phyloP scores from a whole-genome alignment of 2,797 vertebrate species.

The Manis crassicaudata region DNA sequence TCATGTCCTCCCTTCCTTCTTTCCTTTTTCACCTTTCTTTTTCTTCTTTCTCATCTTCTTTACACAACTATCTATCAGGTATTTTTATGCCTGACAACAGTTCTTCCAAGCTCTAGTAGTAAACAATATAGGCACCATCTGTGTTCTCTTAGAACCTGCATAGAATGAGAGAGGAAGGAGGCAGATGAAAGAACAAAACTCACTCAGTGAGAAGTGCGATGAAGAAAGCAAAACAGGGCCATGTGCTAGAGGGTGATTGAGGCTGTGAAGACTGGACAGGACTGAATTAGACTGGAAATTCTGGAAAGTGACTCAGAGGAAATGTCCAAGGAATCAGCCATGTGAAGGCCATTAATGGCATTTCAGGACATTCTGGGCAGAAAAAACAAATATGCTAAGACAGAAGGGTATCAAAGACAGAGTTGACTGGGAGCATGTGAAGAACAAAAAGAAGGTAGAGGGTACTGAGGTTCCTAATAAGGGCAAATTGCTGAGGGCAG shows the following conservation, averaged over 20 bases:
- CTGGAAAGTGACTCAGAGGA: background rate
- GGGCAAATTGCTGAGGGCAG: background rate
- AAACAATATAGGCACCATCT: background rate
- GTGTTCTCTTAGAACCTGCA: background rate
- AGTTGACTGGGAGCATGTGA: background rate
- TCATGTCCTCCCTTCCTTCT: background rate
- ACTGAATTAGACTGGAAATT: background rate
- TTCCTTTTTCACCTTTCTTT: background rate
- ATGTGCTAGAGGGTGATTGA: background rate
- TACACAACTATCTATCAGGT: background rate
- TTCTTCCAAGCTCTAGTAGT: background rate
- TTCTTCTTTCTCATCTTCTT: background rate
- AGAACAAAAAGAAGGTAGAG: background rate
- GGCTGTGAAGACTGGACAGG: background rate
- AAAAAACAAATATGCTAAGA: background rate
- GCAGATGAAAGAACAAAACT: background rate
- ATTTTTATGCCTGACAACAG: background rate
- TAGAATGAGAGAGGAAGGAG: background rate
- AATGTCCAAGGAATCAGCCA: background rate
- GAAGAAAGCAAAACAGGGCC: background rate
- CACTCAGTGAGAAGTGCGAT: background rate
- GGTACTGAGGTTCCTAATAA: background rate
- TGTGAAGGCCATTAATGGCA: background rate
- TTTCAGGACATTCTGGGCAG: background rate
- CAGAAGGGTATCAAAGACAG: background rate